These are phyloP conservation scores for Hyppa rectilinea DNA, from an alignment of 2,888 invertebrate genomes.

Conservation along the genomic window DNA sequence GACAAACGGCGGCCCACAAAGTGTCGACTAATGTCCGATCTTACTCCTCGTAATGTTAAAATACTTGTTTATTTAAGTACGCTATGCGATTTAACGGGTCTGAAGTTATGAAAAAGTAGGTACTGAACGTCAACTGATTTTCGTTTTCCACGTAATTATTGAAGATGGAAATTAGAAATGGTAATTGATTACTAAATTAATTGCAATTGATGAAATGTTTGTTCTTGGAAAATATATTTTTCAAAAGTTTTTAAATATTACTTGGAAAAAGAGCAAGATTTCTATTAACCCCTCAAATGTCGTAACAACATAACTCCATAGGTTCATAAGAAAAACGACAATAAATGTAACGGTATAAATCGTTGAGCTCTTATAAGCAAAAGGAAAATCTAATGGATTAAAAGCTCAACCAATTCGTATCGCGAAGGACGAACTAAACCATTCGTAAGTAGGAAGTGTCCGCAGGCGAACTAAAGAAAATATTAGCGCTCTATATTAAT, in stretches of 20 bases:
- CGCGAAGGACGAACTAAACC: background rate
- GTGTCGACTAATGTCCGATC: constrained; percentile 68
- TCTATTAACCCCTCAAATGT: too few species aligned
- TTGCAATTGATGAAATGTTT: background rate
- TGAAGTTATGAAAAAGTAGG: background rate
- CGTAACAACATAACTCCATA: too few species aligned
- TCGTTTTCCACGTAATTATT: background rate
- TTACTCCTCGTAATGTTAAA: constrained; percentile 75
- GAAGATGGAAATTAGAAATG: background rate
- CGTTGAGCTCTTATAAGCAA: too few species aligned
- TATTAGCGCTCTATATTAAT: constrained; percentile 4
- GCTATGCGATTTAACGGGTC: constrained; percentile 67
- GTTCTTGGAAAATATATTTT: background rate
- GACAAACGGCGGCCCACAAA: constrained; percentile 69
- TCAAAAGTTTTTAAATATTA: background rate
- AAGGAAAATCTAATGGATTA: too few species aligned
- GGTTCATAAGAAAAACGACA: too few species aligned
- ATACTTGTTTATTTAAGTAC: constrained; percentile 78
- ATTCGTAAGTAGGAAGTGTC: background rate
- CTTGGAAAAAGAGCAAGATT: background rate
- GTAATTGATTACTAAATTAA: too few species aligned
- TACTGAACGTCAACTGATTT: background rate
- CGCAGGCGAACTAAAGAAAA: background rate
- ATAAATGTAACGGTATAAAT: too few species aligned
- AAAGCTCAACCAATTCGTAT: background rate